These are phyloP conservation scores for Eupithecia dodoneata DNA, from an alignment of 2,888 invertebrate genomes.

Conservation along the genomic window DNA sequence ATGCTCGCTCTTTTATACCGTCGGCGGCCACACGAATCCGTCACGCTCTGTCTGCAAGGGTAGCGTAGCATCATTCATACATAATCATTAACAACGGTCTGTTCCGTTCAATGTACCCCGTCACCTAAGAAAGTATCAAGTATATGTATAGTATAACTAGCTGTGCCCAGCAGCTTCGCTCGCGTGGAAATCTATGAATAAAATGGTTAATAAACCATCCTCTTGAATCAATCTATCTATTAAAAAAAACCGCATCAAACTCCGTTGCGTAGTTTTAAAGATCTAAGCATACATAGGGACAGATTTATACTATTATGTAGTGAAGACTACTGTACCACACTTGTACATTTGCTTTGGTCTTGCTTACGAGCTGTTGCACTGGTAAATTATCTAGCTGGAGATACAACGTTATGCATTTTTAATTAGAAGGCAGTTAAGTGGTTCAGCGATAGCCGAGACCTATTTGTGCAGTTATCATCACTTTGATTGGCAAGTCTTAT, in stretches of 20 bases:
- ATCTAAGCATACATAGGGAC: no score
- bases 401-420: neutral
- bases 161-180: no score
- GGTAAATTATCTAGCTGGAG: neutral
- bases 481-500: slow-evolving; percentile 20
- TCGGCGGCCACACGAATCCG: slow-evolving; percentile 67
- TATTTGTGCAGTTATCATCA: slow-evolving; percentile 6
- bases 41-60: slow-evolving; percentile 59
- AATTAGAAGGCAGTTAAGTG: neutral
- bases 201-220: no score
- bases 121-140: slow-evolving; percentile 29
- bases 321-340: neutral
- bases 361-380: neutral
- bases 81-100: slow-evolving; percentile 42
- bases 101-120: slow-evolving; percentile 37
- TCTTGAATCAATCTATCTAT: no score
- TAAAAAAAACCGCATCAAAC: no score
- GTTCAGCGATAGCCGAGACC: neutral
- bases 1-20: slow-evolving; percentile 53
- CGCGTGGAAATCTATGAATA: no score
- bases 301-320: no score
- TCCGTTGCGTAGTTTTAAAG: no score
- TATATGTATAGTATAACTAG: neutral
- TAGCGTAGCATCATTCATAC: slow-evolving; percentile 44
- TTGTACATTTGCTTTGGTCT: slow-evolving; percentile 6